Percentiles rank a stretch among this genome's conserved stretches.
These are phyloP conservation scores for Callaeas wilsoni DNA, from an alignment of 2,113 vertebrate genomes.

Conservation along the genomic window DNA sequence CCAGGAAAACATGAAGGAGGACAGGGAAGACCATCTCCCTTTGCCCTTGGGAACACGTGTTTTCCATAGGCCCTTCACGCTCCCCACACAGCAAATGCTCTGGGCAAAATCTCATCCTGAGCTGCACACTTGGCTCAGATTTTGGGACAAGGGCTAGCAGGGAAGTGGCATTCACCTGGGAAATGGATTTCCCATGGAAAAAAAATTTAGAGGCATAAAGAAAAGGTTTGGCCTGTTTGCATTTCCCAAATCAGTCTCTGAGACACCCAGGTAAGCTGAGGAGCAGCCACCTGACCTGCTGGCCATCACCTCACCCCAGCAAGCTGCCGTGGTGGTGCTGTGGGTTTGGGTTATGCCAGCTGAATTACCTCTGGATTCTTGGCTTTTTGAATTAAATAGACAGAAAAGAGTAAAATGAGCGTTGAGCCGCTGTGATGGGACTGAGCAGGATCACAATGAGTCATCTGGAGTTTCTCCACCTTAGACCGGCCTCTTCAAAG, in stretches of 20 bases:
- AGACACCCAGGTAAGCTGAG: neutral
- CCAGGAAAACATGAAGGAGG: neutral
- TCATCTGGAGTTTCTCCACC: neutral
- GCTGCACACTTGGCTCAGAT: neutral
- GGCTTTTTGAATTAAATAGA: neutral
- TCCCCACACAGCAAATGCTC: neutral
- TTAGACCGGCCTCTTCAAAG: neutral
- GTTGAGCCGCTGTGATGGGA: neutral
- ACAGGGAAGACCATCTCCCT: neutral
- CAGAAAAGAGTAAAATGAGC: neutral
- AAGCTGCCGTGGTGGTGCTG: neutral
- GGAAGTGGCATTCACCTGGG: neutral
- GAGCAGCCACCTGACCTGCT: neutral
- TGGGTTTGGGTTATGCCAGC: neutral
- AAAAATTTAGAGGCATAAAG: neutral
- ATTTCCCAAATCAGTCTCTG: neutral
- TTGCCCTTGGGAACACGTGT: neutral
- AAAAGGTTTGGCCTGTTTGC: neutral
- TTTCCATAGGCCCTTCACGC: neutral
- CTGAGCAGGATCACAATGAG: neutral
- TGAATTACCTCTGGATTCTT: neutral
- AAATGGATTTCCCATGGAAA: neutral
- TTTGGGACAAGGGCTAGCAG: neutral
- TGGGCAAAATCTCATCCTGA: neutral
- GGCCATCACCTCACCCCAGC: neutral